Evolutionary conservation across 2,888 invertebrate genomes (phyloP).

Genomic region (Ochropacha duplaris): DNA sequence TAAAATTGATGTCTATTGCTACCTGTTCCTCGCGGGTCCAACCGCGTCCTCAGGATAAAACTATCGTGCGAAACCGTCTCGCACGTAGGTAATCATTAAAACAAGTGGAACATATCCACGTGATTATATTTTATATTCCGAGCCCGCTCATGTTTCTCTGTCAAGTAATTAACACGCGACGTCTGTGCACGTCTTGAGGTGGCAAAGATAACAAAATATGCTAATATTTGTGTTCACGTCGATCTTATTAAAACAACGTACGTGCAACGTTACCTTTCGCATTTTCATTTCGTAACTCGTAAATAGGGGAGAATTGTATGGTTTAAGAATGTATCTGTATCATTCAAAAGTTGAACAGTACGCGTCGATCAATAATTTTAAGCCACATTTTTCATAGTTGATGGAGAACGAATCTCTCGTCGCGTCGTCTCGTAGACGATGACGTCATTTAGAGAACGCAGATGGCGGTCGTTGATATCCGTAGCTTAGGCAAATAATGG

Average conservation of each 20-base stretch:
- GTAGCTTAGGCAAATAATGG: neutral
- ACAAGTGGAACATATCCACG: constrained; percentile 31
- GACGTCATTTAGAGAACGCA: neutral
- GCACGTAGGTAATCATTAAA: constrained; percentile 41
- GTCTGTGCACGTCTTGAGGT: constrained; percentile 10
- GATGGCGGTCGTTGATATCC: neutral
- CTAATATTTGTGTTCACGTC: constrained; percentile 4
- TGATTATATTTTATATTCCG: constrained; percentile 47
- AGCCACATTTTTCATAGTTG: neutral
- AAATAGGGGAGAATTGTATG: neutral
- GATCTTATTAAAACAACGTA: constrained; percentile 3
- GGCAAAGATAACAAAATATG: constrained; percentile 12
- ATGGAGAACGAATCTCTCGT: neutral
- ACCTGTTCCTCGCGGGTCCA: neutral
- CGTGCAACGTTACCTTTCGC: neutral
- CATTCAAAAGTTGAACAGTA: neutral
- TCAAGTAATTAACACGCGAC: constrained; percentile 27
- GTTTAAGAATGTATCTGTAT: neutral
- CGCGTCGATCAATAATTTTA: neutral
- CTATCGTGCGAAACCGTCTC: too few relatives aligned
- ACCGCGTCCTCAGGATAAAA: too few relatives aligned
- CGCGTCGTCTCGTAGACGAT: neutral
- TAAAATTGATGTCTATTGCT: neutral
- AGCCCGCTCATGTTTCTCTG: constrained; percentile 18
- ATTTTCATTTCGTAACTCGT: neutral